Percentiles rank a stretch among this genome's conserved stretches.
Evolutionary conservation across 1,140 invertebrate species (phyloP).

Genomic region (Choristoneura fumiferana): DNA sequence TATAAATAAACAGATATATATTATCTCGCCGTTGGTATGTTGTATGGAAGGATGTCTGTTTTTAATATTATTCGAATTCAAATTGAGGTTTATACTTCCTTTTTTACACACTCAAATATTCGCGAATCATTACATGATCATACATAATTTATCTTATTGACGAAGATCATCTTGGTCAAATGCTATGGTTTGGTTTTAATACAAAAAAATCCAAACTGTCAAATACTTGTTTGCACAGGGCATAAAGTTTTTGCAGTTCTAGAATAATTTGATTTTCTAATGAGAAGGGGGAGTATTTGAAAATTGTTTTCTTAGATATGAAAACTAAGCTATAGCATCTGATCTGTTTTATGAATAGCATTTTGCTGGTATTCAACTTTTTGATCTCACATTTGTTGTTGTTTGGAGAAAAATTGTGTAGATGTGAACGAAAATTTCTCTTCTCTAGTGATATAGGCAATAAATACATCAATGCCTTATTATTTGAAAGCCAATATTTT

Average conservation of each 20-base stretch:
- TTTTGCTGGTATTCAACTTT: slow-evolving; percentile 19
- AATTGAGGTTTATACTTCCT: slow-evolving; percentile 27
- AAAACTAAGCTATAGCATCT: too few relatives aligned
- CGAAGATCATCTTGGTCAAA: background rate
- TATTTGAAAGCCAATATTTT: slow-evolving; percentile 41
- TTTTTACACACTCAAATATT: slow-evolving; percentile 24
- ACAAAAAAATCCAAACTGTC: too few relatives aligned
- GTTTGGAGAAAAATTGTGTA: slow-evolving; percentile 27
- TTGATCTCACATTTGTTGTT: slow-evolving; percentile 47
- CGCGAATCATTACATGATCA: slow-evolving; percentile 14
- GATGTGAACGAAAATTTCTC: slow-evolving; percentile 30
- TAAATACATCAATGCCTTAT: slow-evolving; percentile 51
- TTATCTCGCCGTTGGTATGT: slow-evolving; percentile 52
- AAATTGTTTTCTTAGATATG: too few relatives aligned
- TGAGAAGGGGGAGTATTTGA: too few relatives aligned
- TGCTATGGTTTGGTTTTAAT: too few relatives aligned
- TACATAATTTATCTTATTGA: slow-evolving; percentile 8
- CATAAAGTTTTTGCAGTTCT: too few relatives aligned
- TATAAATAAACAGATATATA: slow-evolving; percentile 63
- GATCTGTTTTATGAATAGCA: background rate
- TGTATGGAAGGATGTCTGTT: slow-evolving; percentile 51
- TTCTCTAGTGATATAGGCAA: slow-evolving; percentile 38
- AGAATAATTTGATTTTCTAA: too few relatives aligned
- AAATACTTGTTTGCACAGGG: too few relatives aligned
- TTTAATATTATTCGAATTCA: slow-evolving; percentile 72